Base-by-base conservation (phyloP, 92 coral and sea anemone genomes). In the Meandrina meandrites region DNA sequence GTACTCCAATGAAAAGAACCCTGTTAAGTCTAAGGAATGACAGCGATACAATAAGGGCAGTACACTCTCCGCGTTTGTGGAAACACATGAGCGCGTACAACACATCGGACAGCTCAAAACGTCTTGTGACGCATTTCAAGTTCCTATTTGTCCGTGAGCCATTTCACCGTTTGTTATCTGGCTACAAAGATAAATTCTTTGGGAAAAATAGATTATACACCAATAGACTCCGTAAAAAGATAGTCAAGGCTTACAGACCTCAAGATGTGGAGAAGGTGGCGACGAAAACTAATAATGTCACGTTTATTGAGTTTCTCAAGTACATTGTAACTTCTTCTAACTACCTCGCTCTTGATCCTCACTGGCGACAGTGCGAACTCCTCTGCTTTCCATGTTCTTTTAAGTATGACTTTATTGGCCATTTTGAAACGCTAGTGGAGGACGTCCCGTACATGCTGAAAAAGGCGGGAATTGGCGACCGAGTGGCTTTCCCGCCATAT, bases 61-160 rank as follows among this genome's bases (percentile, higher is more conserved):
- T 18, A 17, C 88, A 85, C 74, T 3, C 53, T 24, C 82, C 81
- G 15, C 36, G 79, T n/a, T 37, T 75, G 30, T 85, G 88, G 88
- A 71, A 80, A 70, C 91, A 60, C 48, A 22, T 87, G 57, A 90
- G 90, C 30, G 78, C 79, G 34, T 87, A 68, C 47, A 79, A 82
- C n/a, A 19, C 51, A 30, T 32, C 40, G 28, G 88, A 87, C 4
- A 69, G 78, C 34, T 82, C 89, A 13, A n/a, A 75, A 62, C 82
- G 89, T 21, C 67, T 81, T 30, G 70, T 51, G 9, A 78, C 90
- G 27, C 68, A 90, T 86, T 86, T 70, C 40, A 90, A 90, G 68
- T 87, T 87, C 70, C 71, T 87, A 40, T 87, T 90, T 73, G 93
- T 90, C 13, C 86, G 93, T 50, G 93, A 90, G 36, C 93, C 93